phyloP scores from a whole-genome alignment of 2,113 vertebrate genomes.

The Pseudolaguvia tuberculata region DNA sequence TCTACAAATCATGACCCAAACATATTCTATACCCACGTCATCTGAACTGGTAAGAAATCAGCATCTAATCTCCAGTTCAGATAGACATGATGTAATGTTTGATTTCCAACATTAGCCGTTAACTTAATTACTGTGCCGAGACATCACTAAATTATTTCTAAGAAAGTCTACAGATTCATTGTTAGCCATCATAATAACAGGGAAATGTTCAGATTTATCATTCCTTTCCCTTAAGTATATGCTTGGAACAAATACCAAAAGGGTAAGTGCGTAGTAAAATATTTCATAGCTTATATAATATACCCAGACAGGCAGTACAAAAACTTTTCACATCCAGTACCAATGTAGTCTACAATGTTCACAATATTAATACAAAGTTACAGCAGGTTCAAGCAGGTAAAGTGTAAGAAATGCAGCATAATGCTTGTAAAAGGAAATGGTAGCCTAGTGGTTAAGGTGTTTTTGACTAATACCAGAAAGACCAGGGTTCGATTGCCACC shows the following conservation, averaged over 20 bases:
- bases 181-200: slow-evolving; percentile 14
- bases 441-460: too few relatives aligned
- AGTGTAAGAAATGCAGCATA: neutral
- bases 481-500: too few relatives aligned
- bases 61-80: neutral
- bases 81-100: slow-evolving; percentile 16
- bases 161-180: slow-evolving; percentile 19
- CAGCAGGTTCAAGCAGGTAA: neutral
- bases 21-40: too few relatives aligned
- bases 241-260: slow-evolving; percentile 13
- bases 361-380: neutral
- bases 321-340: slow-evolving; percentile 2
- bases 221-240: slow-evolving; percentile 1
- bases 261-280: slow-evolving; percentile 23
- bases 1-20: too few relatives aligned
- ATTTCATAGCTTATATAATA: slow-evolving; percentile 17
- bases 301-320: slow-evolving; percentile 8
- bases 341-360: neutral
- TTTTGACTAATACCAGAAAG: too few relatives aligned
- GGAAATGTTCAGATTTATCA: slow-evolving; percentile 15
- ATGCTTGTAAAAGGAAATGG: too few relatives aligned
- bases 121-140: slow-evolving; percentile 4
- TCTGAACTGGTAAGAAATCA: slow-evolving; percentile 2
- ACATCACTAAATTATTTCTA: slow-evolving; percentile 9
- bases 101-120: slow-evolving; percentile 10